A percentile compares a stretch with the other conserved stretches of the same genome.
Evolutionary conservation across 2,113 vertebrate genomes (phyloP).

Genomic region (Fregata magnificens): DNA sequence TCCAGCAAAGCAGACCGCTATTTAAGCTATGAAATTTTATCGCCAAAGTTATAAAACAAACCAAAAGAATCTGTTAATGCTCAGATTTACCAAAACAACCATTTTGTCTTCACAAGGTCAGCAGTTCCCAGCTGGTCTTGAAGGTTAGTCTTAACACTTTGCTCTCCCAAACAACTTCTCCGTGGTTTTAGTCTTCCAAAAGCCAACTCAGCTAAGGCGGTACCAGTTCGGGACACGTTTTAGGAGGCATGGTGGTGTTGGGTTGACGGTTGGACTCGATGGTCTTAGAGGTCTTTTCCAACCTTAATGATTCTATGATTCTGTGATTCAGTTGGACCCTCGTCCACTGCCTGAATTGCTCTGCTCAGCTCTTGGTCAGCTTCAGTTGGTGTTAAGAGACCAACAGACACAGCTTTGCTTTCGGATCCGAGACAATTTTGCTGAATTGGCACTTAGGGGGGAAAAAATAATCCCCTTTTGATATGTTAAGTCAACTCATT

Average conservation of each 20-base stretch:
- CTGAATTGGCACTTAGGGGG: neutral
- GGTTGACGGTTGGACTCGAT: no score
- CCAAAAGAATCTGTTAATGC: neutral
- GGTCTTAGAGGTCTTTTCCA: no score
- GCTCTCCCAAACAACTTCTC: neutral
- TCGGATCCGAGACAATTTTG: neutral
- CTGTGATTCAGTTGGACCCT: neutral
- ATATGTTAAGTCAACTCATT: neutral
- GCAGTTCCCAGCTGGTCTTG: neutral
- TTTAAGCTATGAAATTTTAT: neutral
- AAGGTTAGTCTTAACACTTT: neutral
- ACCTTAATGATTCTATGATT: no score
- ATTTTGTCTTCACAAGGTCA: neutral
- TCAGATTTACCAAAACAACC: neutral
- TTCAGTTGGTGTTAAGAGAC: neutral
- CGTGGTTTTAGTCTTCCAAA: neutral
- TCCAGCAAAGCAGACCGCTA: neutral
- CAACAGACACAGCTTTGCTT: neutral
- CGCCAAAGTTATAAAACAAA: fast-evolving
- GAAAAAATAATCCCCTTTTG: neutral
- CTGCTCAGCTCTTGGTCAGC: neutral
- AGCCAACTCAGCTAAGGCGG: neutral
- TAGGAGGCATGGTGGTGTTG: no score
- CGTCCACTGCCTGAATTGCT: neutral
- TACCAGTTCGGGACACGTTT: no score